Base-by-base conservation (phyloP, 1,140 invertebrate genomes). In the Colletes gigas region DNA sequence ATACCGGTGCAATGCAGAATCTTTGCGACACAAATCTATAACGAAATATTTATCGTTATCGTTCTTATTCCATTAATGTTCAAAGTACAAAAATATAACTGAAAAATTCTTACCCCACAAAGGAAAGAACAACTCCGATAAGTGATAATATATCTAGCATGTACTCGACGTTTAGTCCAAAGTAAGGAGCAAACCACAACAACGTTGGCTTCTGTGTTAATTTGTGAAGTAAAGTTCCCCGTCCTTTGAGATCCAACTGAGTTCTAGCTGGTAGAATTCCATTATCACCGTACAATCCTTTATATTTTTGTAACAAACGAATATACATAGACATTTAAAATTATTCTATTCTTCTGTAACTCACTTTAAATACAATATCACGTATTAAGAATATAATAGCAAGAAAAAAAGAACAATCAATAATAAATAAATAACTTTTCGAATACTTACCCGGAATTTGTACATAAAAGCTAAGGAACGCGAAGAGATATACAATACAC, bases 281-380 rank as follows among this genome's bases (percentile, higher is more conserved):
- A 95, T 97, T 97, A 86, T 96, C 95, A 2, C 97, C 97, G 93
- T 96, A 97, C 7, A 98, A 92, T 75, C 97, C 97, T 97, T 41
- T 52, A 68, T 6, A 66, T 10, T 9, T 50, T 50, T 50, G 50
- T 12, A 50, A 70, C 17, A 59, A 14, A 21, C 30, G 57, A 39
- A 55, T 30, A 30, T 30, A 30, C 2, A n/a, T n/a, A n/a, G n/a
- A 15, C 19, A 41, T 68, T 60, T 10, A 41, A 14, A 74, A 19
- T 41, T 17, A 66, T n/a, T n/a, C n/a, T 17, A 4, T 52, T 55
- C 10, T 50, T 50, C 9, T 12, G 44, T 6, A 44, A 44, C 8
- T 44, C 44, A 7, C 3, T 44, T 44, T 44, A 30, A 30, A 30
- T 30, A 30, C 30, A 30, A 30, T 30, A 30, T 30, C 30, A 30